Evolutionary conservation across 2,113 vertebrate species (phyloP).

Genomic region (Sorex araneus): DNA sequence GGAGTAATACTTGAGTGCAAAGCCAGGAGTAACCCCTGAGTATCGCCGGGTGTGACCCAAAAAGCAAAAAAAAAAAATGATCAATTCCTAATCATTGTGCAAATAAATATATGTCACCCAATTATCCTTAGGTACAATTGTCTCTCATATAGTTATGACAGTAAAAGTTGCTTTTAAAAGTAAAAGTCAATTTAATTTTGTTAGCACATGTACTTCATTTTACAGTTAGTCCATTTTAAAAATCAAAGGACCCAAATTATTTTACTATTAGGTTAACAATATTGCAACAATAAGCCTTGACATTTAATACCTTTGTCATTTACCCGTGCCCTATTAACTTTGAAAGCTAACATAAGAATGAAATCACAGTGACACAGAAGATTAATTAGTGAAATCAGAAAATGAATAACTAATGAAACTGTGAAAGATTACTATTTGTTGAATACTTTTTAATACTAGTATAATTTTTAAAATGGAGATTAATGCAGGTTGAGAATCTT

Average conservation of each 20-base stretch:
- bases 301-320: slow-evolving; percentile 36
- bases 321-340: slow-evolving; percentile 51
- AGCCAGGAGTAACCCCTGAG: too few relatives aligned
- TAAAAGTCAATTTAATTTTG: slow-evolving; percentile 37
- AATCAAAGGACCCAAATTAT: background rate
- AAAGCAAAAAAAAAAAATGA: too few relatives aligned
- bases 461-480: slow-evolving; percentile 51
- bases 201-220: background rate
- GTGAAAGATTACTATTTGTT: slow-evolving; percentile 68
- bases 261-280: slow-evolving; percentile 28
- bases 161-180: background rate
- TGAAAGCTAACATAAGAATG: slow-evolving; percentile 56
- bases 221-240: background rate
- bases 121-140: background rate
- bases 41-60: too few relatives aligned
- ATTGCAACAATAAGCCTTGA: background rate
- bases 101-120: background rate
- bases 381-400: slow-evolving; percentile 45
- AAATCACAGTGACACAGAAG: slow-evolving; percentile 58
- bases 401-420: slow-evolving; percentile 68
- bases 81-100: background rate
- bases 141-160: background rate
- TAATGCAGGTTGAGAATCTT: slow-evolving; percentile 48
- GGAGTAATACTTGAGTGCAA: too few relatives aligned
- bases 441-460: slow-evolving; percentile 33